Conservation (phyloP, 2,113 vertebrate species). For the Crotalus tigris region DNA sequence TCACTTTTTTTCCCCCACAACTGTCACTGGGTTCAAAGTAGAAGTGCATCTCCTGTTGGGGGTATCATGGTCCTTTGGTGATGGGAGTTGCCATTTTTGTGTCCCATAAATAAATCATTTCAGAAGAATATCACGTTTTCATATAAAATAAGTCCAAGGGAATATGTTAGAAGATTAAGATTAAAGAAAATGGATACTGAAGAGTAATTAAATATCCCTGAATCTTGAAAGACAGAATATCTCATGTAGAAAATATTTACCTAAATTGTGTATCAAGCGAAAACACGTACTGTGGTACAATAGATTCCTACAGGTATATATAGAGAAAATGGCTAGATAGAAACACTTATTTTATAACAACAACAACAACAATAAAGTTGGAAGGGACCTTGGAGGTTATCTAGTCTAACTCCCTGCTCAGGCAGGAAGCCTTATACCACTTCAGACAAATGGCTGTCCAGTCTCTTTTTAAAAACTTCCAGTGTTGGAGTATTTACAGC, state of each 20-base stretch:
- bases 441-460: no score
- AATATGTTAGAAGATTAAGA: not conserved
- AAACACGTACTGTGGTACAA: not conserved
- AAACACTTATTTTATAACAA: not conserved
- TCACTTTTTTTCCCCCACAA: fast-evolving
- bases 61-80: not conserved
- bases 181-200: not conserved
- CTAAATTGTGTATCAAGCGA: not conserved
- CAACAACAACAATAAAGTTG: no score
- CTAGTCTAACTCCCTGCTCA: no score
- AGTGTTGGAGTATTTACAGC: no score
- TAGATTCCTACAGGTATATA: not conserved
- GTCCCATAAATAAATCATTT: not conserved
- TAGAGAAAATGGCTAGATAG: not conserved
- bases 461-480: no score
- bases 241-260: not conserved
- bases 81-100: not conserved
- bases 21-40: not conserved
- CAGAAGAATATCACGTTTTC: not conserved
- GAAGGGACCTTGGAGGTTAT: no score
- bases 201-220: not conserved
- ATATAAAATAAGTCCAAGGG: not conserved
- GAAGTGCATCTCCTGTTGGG: not conserved
- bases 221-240: not conserved
- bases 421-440: no score